Percentiles rank a stretch among this genome's conserved stretches.
These are phyloP conservation scores for Aeoliscus strigatus DNA, from an alignment of 2,797 vertebrate genomes.

Conservation along the genomic window DNA sequence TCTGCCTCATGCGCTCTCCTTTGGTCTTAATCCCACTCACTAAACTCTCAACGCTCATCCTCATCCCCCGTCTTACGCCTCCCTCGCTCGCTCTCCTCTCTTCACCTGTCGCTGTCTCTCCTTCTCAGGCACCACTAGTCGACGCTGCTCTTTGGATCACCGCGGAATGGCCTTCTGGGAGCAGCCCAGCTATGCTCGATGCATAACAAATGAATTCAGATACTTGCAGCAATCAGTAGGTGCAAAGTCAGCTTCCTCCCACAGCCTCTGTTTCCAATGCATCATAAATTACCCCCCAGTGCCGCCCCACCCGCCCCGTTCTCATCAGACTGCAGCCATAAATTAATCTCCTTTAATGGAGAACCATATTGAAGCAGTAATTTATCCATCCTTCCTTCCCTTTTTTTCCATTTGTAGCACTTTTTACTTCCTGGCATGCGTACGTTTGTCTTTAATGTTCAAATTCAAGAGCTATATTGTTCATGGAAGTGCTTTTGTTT, in stretches of 20 bases:
- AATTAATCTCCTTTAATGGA: slow-evolving; percentile 65
- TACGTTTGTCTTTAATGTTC: slow-evolving; percentile 22
- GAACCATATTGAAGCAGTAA: slow-evolving; percentile 64
- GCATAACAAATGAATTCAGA: slow-evolving; percentile 99
- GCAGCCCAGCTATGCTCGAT: slow-evolving; percentile 98
- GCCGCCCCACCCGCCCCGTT: slow-evolving; percentile 24
- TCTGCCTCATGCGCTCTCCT: slow-evolving; percentile 41
- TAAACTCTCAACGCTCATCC: slow-evolving; percentile 20
- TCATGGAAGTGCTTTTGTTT: too few relatives aligned
- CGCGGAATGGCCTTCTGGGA: slow-evolving; percentile 99
- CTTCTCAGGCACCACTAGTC: slow-evolving; percentile 94
- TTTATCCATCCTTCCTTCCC: too few relatives aligned
- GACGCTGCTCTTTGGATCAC: slow-evolving; percentile 98
- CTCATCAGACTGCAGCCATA: slow-evolving; percentile 55
- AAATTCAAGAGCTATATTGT: too few relatives aligned
- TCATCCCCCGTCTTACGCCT: slow-evolving; percentile 38
- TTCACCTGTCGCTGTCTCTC: slow-evolving; percentile 49
- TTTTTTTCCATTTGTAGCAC: too few relatives aligned
- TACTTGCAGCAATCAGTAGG: slow-evolving; percentile 99
- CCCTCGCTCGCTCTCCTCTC: slow-evolving; percentile 24
- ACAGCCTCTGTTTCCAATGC: slow-evolving; percentile 84
- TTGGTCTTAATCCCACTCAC: slow-evolving; percentile 46
- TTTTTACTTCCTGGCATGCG: slow-evolving; percentile 35
- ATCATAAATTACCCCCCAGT: slow-evolving; percentile 74
- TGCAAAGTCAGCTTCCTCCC: slow-evolving; percentile 91